These are phyloP conservation scores for Nomada ferruginata DNA, from an alignment of 2,888 invertebrate genomes.

Conservation along the genomic window DNA sequence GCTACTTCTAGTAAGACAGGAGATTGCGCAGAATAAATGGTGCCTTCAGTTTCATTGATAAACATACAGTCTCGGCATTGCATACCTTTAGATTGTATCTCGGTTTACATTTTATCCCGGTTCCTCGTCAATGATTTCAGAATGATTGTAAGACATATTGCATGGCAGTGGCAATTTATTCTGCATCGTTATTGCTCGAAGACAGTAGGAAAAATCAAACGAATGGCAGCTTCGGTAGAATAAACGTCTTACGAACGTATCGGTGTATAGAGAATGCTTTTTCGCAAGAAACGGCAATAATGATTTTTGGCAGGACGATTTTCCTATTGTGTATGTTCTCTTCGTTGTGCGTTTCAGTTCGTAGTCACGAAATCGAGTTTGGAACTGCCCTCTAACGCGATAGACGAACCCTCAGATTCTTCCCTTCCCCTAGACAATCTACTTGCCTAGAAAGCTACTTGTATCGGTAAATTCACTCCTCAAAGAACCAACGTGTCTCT, in stretches of 20 bases:
- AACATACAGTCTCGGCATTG: slow-evolving; percentile 57
- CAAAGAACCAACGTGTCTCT: slow-evolving; percentile 42
- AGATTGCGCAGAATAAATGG: slow-evolving; percentile 35
- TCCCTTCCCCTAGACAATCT: slow-evolving; percentile 23
- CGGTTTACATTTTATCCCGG: slow-evolving; percentile 12
- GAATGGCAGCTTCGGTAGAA: slow-evolving; percentile 56
- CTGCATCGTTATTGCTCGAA: slow-evolving; percentile 24
- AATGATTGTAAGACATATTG: slow-evolving; percentile 46
- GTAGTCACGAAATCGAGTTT: slow-evolving; percentile 40
- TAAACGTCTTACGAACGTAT: slow-evolving; percentile 31
- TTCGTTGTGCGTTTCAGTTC: slow-evolving; percentile 68
- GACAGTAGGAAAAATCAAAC: slow-evolving; percentile 44
- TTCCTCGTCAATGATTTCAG: slow-evolving; percentile 15
- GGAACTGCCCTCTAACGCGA: slow-evolving; percentile 33
- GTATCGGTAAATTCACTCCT: slow-evolving; percentile 42
- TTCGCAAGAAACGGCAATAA: slow-evolving; percentile 18
- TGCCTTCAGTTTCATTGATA: slow-evolving; percentile 35
- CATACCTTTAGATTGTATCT: slow-evolving; percentile 29
- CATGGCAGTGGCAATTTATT: slow-evolving; percentile 53
- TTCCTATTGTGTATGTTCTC: slow-evolving; percentile 45
- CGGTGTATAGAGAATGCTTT: slow-evolving; percentile 7
- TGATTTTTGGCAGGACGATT: slow-evolving; percentile 46
- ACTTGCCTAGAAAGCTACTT: slow-evolving; percentile 41
- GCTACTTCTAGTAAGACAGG: slow-evolving; percentile 38
- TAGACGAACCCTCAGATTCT: slow-evolving; percentile 25